A percentile compares a stretch with the other conserved stretches of the same genome.
Evolutionary conservation across 2,113 vertebrate species (phyloP).

Genomic region (Geothlypis trichas): DNA sequence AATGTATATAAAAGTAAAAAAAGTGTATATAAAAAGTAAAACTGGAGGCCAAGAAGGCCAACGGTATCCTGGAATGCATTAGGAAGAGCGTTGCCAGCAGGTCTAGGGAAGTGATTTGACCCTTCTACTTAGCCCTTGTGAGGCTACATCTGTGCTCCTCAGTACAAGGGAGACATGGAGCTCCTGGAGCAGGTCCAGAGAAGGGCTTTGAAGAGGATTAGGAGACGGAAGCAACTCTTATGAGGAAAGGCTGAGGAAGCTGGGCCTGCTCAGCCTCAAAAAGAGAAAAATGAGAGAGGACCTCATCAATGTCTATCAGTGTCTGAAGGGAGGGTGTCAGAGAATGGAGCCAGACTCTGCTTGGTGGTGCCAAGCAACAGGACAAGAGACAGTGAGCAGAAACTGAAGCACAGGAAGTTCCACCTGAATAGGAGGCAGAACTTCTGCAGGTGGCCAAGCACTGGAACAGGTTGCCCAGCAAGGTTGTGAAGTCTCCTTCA

Average conservation of each 20-base stretch:
- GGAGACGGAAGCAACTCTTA: not conserved
- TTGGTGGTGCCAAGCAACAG: rapidly evolving
- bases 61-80: not conserved
- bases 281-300: not conserved
- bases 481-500: not conserved
- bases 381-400: not conserved
- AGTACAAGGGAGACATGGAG: not conserved
- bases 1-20: not conserved
- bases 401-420: not conserved
- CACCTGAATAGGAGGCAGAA: not conserved
- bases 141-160: not conserved
- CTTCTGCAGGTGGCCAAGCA: not conserved
- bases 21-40: not conserved
- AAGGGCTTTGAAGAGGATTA: not conserved
- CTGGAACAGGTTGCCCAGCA: not conserved
- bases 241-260: not conserved
- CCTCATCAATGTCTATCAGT: not conserved
- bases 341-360: not conserved
- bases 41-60: not conserved
- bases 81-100: not conserved
- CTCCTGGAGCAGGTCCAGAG: not conserved
- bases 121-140: not conserved
- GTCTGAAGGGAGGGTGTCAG: not conserved
- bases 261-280: not conserved
- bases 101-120: not conserved